phyloP scores from a whole-genome alignment of 2,113 vertebrate genomes.

The Muntiacus reevesi region DNA sequence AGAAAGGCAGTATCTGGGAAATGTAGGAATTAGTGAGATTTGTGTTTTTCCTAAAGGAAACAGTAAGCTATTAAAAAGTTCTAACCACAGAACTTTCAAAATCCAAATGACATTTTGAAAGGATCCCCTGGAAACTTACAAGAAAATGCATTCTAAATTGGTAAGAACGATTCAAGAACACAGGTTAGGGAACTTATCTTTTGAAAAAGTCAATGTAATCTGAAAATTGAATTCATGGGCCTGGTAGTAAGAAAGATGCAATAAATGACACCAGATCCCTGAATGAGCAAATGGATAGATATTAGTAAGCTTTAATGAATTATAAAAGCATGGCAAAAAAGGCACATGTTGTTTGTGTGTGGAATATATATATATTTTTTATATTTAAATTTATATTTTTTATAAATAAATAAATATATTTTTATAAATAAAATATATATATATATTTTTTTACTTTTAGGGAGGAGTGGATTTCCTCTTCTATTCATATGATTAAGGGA shows the following conservation, averaged over 20 bases:
- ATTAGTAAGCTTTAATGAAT: background rate
- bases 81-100: background rate
- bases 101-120: background rate
- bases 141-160: background rate
- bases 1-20: background rate
- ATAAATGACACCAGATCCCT: background rate
- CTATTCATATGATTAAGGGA: background rate
- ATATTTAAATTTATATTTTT: too few species aligned
- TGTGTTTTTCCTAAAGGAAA: background rate
- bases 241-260: background rate
- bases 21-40: background rate
- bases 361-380: background rate
- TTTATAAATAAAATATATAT: too few species aligned
- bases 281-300: background rate
- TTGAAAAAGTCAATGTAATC: background rate
- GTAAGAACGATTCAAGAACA: background rate
- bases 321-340: background rate
- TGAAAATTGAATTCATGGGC: background rate
- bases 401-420: too few species aligned
- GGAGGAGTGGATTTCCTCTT: background rate
- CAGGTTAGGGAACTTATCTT: background rate
- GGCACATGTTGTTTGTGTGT: background rate
- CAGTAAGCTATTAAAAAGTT: background rate
- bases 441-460: background rate
- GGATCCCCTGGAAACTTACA: background rate